phyloP scores from a whole-genome alignment of 2,113 vertebrate genomes.

The Herpetotheres cachinnans region DNA sequence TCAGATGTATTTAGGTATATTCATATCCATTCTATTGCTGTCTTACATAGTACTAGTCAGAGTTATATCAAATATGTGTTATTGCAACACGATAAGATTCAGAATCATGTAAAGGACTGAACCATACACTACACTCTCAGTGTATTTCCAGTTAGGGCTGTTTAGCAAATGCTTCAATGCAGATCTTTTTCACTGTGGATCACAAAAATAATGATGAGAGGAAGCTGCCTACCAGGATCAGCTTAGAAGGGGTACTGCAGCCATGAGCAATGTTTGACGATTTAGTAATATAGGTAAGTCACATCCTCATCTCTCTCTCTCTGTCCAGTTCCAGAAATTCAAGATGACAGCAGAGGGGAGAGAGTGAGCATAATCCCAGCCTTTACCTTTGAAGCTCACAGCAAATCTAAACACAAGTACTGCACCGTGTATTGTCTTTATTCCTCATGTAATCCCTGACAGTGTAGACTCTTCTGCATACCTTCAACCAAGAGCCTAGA shows the following conservation, averaged over 20 bases:
- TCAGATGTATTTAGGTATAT: not conserved
- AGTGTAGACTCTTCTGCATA: not conserved
- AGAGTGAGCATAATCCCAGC: not conserved
- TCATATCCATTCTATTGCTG: not conserved
- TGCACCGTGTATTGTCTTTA: not conserved
- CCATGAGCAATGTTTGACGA: not conserved
- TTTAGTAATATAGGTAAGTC: not conserved
- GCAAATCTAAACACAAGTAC: not conserved
- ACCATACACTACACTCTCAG: not conserved
- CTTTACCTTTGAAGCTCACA: not conserved
- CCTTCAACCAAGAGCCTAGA: not conserved
- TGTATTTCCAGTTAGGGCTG: not conserved
- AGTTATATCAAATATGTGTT: not conserved
- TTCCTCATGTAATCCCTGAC: not conserved
- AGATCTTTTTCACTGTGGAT: not conserved
- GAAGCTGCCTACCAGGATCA: not conserved
- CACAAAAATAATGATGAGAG: not conserved
- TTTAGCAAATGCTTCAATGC: not conserved
- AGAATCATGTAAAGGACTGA: not conserved
- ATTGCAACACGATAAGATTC: not conserved
- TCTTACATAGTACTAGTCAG: not conserved
- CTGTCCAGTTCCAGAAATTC: not conserved
- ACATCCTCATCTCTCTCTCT: not conserved
- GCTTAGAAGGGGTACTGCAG: not conserved
- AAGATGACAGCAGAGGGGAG: not conserved